phyloP scores from a whole-genome alignment of 2,797 vertebrate species.

The Cossypha niveicapilla region DNA sequence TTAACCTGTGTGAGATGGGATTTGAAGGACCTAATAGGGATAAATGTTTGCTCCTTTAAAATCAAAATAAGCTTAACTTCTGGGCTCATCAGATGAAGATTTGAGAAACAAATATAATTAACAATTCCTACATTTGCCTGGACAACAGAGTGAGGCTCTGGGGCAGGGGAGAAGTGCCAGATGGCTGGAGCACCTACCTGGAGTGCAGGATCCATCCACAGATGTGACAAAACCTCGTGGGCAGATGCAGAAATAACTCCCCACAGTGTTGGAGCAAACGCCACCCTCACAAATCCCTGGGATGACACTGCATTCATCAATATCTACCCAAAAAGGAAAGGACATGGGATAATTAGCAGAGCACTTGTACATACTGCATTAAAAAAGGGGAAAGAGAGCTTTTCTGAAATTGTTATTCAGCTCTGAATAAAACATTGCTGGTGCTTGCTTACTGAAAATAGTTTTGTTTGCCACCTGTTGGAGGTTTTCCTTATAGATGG shows the following conservation, averaged over 20 bases:
- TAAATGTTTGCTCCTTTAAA: background rate
- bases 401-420: background rate
- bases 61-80: background rate
- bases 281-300: slow-evolving; percentile 72
- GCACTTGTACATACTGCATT: background rate
- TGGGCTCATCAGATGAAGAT: background rate
- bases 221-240: slow-evolving; percentile 67
- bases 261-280: slow-evolving; percentile 73
- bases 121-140: background rate
- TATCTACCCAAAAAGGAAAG: slow-evolving; percentile 62
- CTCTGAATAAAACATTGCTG: background rate
- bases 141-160: background rate
- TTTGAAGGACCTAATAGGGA: background rate
- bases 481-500: background rate
- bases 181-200: slow-evolving; percentile 63
- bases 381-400: background rate
- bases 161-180: accelerated
- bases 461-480: background rate
- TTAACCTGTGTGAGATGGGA: background rate
- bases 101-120: background rate
- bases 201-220: slow-evolving; percentile 67
- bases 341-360: background rate
- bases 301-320: slow-evolving; percentile 74
- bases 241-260: slow-evolving; percentile 77
- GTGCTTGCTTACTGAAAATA: background rate